Evolutionary conservation across 1,140 invertebrate genomes (phyloP).

Genomic region (Diorhabda sublineata): DNA sequence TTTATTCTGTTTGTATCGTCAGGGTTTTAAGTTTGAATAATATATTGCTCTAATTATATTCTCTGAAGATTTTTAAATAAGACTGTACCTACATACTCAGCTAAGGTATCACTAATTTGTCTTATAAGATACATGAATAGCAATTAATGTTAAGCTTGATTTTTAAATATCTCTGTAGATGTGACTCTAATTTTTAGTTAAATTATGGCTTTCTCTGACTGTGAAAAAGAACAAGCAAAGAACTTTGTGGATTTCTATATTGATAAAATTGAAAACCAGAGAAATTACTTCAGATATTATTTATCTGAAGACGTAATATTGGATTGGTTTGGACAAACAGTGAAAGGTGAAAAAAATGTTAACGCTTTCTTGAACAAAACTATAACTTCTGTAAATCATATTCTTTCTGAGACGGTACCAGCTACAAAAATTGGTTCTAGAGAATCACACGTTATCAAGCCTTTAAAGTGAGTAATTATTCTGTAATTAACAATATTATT

Average conservation of each 20-base stretch:
- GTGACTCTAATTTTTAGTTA: not conserved
- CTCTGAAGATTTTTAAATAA: too few species aligned
- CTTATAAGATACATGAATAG: too few species aligned
- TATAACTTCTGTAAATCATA: constrained; percentile 33
- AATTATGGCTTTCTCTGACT: constrained; percentile 27
- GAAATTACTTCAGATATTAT: constrained; percentile 43
- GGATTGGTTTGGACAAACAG: constrained; percentile 56
- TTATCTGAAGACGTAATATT: constrained; percentile 52
- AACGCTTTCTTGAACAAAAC: constrained; percentile 35
- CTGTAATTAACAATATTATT: too few species aligned
- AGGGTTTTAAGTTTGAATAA: too few species aligned
- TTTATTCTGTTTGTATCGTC: too few species aligned
- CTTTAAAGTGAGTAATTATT: constrained; percentile 23
- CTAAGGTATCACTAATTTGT: too few species aligned
- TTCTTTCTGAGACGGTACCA: constrained; percentile 32
- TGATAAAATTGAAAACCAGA: constrained; percentile 42
- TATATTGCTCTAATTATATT: too few species aligned
- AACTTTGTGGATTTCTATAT: constrained; percentile 38
- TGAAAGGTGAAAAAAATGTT: constrained; percentile 52
- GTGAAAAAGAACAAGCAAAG: constrained; percentile 32
- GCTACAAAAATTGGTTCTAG: constrained; percentile 39
- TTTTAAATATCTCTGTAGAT: too few species aligned
- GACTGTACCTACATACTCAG: too few species aligned
- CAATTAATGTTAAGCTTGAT: too few species aligned
- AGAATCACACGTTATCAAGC: constrained; percentile 35